phyloP scores from a whole-genome alignment of 30 jellyfish, hydroid and myxozoan genomes.

The Pseudorhiza aurosa region DNA sequence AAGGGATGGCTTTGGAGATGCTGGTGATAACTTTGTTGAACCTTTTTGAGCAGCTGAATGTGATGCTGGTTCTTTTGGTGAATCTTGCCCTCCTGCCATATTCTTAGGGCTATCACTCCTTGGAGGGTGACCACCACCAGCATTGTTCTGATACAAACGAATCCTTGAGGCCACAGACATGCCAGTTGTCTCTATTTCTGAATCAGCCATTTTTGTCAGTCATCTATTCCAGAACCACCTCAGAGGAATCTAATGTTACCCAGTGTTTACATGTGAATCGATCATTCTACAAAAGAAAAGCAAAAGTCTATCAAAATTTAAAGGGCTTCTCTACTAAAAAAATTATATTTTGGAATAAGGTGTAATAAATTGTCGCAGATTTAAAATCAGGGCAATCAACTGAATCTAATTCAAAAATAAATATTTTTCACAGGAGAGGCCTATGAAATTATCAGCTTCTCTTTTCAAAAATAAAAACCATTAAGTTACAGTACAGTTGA shows the following conservation, averaged over 20 bases:
- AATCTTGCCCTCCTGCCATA: constrained; percentile 5
- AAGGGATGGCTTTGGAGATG: neutral
- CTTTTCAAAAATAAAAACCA: too few relatives aligned
- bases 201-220: constrained; percentile 37
- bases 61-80: neutral
- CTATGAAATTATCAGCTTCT: too few relatives aligned
- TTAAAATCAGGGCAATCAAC: too few relatives aligned
- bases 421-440: too few relatives aligned
- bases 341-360: too few relatives aligned
- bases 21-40: neutral
- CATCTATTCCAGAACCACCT: neutral
- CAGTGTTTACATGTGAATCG: too few relatives aligned
- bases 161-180: constrained; percentile 70
- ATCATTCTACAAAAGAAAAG: too few relatives aligned
- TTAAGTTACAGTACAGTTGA: too few relatives aligned
- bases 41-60: neutral
- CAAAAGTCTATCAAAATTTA: neutral
- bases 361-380: too few relatives aligned
- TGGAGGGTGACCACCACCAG: neutral
- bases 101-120: neutral
- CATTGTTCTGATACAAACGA: constrained; percentile 54
- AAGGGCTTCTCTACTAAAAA: too few relatives aligned
- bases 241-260: too few relatives aligned
- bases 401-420: too few relatives aligned
- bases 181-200: constrained; percentile 36